Percentiles rank a stretch among this genome's conserved stretches.
phyloP scores from a whole-genome alignment of 2,797 vertebrate species.

The Sciaenops ocellatus region DNA sequence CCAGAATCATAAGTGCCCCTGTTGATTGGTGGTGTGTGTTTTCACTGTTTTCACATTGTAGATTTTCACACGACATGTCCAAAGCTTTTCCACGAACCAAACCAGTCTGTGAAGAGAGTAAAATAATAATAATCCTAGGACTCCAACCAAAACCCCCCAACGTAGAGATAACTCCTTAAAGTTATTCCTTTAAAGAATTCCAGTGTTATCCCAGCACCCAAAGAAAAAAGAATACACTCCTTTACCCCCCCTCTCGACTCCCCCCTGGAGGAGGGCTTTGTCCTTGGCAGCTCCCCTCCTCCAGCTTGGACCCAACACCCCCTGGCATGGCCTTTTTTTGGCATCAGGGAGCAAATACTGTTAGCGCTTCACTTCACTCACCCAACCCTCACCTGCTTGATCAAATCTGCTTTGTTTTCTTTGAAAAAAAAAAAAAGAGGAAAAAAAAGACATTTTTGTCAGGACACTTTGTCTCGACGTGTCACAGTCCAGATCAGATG shows the following conservation, averaged over 20 bases:
- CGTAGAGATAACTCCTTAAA: slow-evolving; percentile 19
- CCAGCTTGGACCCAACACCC: slow-evolving; percentile 60
- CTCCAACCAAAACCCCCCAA: slow-evolving; percentile 32
- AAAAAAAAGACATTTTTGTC: slow-evolving; percentile 58
- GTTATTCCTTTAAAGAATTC: slow-evolving; percentile 47
- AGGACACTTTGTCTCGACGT: slow-evolving; percentile 57
- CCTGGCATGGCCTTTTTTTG: slow-evolving; percentile 70
- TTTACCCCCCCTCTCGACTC: neutral
- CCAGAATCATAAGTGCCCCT: slow-evolving; percentile 71
- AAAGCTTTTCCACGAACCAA: slow-evolving; percentile 71
- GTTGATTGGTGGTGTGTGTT: slow-evolving; percentile 70
- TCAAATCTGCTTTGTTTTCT: slow-evolving; percentile 58
- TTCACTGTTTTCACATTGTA: slow-evolving; percentile 70
- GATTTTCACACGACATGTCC: slow-evolving; percentile 64
- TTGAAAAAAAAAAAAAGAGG: slow-evolving; percentile 18
- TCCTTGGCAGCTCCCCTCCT: slow-evolving; percentile 80
- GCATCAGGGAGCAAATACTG: slow-evolving; percentile 73
- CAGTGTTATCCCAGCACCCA: slow-evolving; percentile 48
- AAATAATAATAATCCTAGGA: slow-evolving; percentile 18
- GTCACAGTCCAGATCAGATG: slow-evolving; percentile 63
- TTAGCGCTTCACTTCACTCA: slow-evolving; percentile 46
- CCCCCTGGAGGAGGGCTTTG: slow-evolving; percentile 69
- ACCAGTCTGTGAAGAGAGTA: slow-evolving; percentile 45
- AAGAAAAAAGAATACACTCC: slow-evolving; percentile 41
- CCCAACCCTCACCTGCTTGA: slow-evolving; percentile 51